Evolutionary conservation across 2,888 invertebrate species (phyloP), one percentile per base, ranked within the genome.

Genomic region (Campoletis raptor): DNA sequence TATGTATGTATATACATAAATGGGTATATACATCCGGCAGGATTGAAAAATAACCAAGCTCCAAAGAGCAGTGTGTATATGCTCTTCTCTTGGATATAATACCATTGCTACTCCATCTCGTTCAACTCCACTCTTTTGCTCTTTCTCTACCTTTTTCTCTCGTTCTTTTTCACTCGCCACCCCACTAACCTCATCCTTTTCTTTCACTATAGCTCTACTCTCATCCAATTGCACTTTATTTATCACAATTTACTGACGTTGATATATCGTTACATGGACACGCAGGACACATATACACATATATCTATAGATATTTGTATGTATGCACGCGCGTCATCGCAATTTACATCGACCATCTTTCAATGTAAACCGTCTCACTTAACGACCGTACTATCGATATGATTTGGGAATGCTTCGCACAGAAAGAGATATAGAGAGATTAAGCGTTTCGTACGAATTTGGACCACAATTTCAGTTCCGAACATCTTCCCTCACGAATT

Each of bases 161-260:
- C 81, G 36, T 52, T 77, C 77, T 72, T 54, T 61, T 61, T 21
- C 54, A 54, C 61, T 83, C 64, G 73, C 73, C 42, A 45, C 64
- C 45, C 15, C 30, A 18, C 37, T 15, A 37, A 73, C 52, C 78
- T 15, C 30, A 90, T 76, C 81, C 69, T 69, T 78, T 66, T 78
- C 57, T 48, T n/a, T 69, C 64, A 52, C 77, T 80, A 64, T 76
- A 81, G 52, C 78, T 73, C 81, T 72, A 88, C 72, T 76, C 73
- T 61, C 85, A 54, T 85, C 83, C 92, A 92, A 93, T 93, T 93
- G 92, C 92, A 92, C 93, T 93, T 93, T 93, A 93, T 93, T 93
- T 93, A 93, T 93, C 93, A 93, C 93, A 92, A 93, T 93, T 93
- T 93, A 90, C 91, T 91, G 93, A 93, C 93, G 90, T 93, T 93